Percentiles rank a stretch among this genome's conserved stretches.
phyloP scores from a whole-genome alignment of 2,888 invertebrate species.

The Dexiosoma caninum region DNA sequence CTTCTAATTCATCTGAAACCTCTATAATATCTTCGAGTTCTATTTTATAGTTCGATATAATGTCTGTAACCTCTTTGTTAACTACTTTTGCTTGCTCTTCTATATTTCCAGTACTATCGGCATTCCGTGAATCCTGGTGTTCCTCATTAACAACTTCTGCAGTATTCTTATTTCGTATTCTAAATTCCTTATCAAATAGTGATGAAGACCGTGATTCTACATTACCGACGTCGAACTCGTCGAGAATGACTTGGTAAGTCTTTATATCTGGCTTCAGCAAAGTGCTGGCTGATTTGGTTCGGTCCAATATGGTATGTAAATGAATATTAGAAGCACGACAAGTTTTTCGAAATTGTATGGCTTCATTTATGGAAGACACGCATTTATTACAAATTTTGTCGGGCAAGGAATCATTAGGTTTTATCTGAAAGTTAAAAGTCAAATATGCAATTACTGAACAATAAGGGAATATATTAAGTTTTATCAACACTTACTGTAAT shows the following conservation, averaged over 20 bases:
- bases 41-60: background rate
- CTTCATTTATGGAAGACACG: constrained; percentile 56
- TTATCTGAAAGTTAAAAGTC: constrained; percentile 58
- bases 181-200: background rate
- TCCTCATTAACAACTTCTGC: background rate
- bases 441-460: background rate
- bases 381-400: constrained; percentile 70
- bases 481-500: constrained; percentile 62
- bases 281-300: constrained; percentile 61
- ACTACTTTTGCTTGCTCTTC: background rate
- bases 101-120: background rate
- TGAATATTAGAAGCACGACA: constrained; percentile 63
- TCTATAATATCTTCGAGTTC: constrained; percentile 1
- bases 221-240: background rate
- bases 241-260: background rate
- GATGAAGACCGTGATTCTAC: background rate
- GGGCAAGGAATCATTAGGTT: constrained; percentile 69
- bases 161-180: background rate
- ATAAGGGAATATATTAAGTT: no score
- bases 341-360: constrained; percentile 64
- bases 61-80: background rate
- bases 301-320: constrained; percentile 59
- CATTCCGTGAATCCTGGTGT: background rate
- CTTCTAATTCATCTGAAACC: background rate
- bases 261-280: constrained; percentile 55